phyloP scores from a whole-genome alignment of 2,888 invertebrate genomes.

The Ennomos erosarius region DNA sequence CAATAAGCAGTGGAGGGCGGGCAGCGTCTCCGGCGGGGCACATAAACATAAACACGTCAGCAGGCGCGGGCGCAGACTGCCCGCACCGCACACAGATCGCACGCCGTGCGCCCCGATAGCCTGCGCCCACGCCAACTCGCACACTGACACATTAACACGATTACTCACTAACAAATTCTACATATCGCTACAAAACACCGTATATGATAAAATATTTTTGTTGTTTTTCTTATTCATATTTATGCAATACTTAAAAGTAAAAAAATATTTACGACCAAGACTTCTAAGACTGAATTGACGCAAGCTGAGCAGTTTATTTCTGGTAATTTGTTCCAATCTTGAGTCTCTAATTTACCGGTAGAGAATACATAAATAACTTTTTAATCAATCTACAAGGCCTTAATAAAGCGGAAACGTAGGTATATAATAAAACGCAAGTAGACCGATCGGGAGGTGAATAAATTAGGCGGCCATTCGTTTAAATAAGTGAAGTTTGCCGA shows the following conservation, averaged over 20 bases:
- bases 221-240: no score
- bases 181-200: conserved; percentile 6
- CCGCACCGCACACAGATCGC: conserved; percentile 77
- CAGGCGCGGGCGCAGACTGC: conserved; percentile 40
- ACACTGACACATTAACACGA: conserved; percentile 30
- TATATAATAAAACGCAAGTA: conserved; percentile 24
- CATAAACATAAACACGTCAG: conserved; percentile 82
- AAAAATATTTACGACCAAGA: conserved; percentile 11
- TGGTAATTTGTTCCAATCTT: conserved; percentile 17
- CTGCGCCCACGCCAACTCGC: conserved; percentile 58
- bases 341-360: conserved; percentile 30
- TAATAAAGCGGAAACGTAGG: conserved; percentile 39
- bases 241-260: no score
- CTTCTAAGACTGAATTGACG: conserved; percentile 15
- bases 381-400: conserved; percentile 27
- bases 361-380: conserved; percentile 34
- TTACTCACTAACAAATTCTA: conserved; percentile 39
- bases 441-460: conserved; percentile 33
- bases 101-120: conserved; percentile 61
- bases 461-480: conserved; percentile 28
- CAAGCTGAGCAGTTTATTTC: conserved; percentile 1
- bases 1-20: conserved; percentile 78
- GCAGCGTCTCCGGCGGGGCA: conserved; percentile 60
- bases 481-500: conserved; percentile 27
- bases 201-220: not conserved